Evolutionary conservation across 2,113 vertebrate species (phyloP).

Genomic region (Trochalopteron elliotii): DNA sequence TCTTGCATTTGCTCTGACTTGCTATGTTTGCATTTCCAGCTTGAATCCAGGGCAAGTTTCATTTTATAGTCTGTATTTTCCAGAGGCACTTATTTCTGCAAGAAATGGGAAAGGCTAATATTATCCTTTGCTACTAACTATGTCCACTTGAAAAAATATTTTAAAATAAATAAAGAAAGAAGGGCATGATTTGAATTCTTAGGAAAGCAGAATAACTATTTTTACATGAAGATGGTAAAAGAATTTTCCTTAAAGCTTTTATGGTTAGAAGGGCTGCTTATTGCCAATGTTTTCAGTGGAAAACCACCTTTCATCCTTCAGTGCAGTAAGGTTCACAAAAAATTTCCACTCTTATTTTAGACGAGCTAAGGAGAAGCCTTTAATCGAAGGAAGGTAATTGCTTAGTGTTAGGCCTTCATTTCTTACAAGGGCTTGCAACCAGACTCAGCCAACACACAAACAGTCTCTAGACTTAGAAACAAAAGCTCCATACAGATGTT

Average conservation of each 20-base stretch:
- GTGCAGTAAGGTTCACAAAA: background rate
- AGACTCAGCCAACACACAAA: background rate
- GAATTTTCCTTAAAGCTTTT: background rate
- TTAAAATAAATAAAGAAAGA: background rate
- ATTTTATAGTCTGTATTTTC: background rate
- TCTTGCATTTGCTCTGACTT: background rate
- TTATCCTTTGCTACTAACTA: background rate
- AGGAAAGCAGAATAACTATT: background rate
- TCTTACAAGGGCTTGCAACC: background rate
- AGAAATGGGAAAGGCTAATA: background rate
- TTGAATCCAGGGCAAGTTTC: background rate
- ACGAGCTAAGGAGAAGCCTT: background rate
- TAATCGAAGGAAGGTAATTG: background rate
- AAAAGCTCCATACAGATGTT: background rate
- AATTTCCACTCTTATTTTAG: slow-evolving; percentile 6
- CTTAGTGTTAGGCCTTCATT: background rate
- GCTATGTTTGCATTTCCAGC: background rate
- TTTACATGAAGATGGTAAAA: background rate
- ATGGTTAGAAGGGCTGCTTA: background rate
- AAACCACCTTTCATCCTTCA: background rate
- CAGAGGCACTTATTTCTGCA: background rate
- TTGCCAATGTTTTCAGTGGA: background rate
- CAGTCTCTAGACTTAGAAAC: background rate
- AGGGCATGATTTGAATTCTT: background rate
- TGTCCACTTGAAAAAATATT: background rate